Conservation (phyloP, 2,113 vertebrate genomes). For the Sapajus apella region DNA sequence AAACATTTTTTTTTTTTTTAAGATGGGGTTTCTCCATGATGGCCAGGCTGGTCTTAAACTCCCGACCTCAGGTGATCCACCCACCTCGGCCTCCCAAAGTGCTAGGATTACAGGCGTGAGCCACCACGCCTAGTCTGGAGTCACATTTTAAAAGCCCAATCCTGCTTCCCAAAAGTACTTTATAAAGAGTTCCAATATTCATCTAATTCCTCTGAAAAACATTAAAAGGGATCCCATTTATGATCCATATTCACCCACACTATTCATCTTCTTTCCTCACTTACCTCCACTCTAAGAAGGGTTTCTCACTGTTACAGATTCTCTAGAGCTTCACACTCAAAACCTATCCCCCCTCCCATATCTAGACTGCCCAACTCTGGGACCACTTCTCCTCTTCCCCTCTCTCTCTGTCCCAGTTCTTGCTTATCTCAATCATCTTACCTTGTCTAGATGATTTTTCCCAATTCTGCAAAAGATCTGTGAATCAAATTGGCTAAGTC, state of each 20-base stretch:
- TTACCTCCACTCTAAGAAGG: too few species aligned
- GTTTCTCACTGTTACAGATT: not conserved
- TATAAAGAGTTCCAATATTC: not conserved
- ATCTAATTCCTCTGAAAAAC: not conserved
- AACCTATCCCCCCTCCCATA: not conserved
- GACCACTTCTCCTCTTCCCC: not conserved
- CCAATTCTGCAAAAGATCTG: conserved; percentile 14
- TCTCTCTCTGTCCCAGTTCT: not conserved
- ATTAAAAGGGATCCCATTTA: not conserved
- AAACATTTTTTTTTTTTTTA: too few species aligned
- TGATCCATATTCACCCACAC: not conserved
- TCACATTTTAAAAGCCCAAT: not conserved
- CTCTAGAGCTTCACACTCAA: not conserved
- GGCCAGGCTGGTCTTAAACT: too few species aligned
- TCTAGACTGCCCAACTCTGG: too few species aligned
- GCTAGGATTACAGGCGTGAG: too few species aligned
- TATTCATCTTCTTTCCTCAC: not conserved
- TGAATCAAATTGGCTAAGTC: not conserved
- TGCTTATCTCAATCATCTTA: not conserved
- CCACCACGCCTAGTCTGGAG: too few species aligned
- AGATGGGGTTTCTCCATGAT: too few species aligned
- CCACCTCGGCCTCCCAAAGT: too few species aligned
- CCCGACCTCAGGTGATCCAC: too few species aligned
- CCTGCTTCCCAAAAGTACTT: not conserved
- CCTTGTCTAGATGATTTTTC: not conserved